phyloP scores from a whole-genome alignment of 37 sponge, comb jelly and placozoan genomes.

The Spongilla lacustris region DNA sequence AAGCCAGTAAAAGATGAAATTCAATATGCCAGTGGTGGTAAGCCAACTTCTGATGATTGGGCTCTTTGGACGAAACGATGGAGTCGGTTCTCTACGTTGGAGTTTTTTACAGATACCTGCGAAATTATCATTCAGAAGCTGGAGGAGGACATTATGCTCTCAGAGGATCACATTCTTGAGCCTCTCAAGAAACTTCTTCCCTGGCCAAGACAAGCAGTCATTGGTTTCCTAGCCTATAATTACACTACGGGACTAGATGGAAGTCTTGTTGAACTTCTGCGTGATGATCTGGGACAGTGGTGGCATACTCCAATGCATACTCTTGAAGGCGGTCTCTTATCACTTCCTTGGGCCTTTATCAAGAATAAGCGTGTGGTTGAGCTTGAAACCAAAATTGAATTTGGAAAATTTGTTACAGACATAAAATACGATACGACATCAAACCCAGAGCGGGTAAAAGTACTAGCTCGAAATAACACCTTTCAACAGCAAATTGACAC shows the following conservation, averaged over 20 bases:
- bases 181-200: conserved; percentile 15
- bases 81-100: no score
- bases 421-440: conserved; percentile 1
- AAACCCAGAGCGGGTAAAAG: neutral
- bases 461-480: conserved; percentile 5
- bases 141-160: no score
- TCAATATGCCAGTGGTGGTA: no score
- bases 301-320: conserved; percentile 35
- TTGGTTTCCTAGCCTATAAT: conserved; percentile 7
- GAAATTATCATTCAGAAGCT: no score
- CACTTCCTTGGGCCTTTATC: conserved; percentile 29
- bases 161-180: neutral
- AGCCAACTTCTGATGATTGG: no score
- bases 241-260: conserved; percentile 5
- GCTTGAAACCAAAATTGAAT: neutral
- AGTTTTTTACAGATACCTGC: no score
- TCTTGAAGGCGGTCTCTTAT: conserved; percentile 10
- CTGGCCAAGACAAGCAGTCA: conserved; percentile 43
- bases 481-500: neutral
- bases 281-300: conserved; percentile 43
- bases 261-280: conserved; percentile 23
- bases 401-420: neutral
- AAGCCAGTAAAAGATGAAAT: no score
- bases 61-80: no score
- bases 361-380: neutral